A percentile compares a stretch with the other conserved stretches of the same genome.
These are phyloP conservation scores for Caenorhabditis macrosperma DNA, from an alignment of 2,888 invertebrate species.

Conservation along the genomic window DNA sequence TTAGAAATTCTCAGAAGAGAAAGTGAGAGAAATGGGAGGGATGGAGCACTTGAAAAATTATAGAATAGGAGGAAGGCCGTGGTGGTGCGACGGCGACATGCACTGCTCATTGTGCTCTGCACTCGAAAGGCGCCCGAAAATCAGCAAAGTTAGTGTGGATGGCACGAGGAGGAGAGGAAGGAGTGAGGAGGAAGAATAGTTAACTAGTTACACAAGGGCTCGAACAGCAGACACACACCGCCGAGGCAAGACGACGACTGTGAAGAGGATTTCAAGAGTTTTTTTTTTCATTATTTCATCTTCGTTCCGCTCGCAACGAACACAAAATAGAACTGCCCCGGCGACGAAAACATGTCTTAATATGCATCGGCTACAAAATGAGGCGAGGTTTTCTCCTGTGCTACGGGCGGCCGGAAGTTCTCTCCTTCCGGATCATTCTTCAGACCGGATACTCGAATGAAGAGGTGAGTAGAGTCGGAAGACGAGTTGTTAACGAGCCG, in stretches of 20 bases:
- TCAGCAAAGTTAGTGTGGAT: slow-evolving; percentile 28
- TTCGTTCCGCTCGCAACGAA: not conserved
- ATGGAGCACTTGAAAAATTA: not conserved
- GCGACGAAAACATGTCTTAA: slow-evolving; percentile 13
- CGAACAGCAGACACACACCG: not conserved
- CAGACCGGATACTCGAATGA: slow-evolving; percentile 7
- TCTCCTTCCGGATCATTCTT: slow-evolving; percentile 12
- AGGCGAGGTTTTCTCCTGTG: not conserved
- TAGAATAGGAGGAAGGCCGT: not conserved
- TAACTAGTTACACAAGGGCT: slow-evolving; percentile 50
- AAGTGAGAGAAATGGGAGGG: not conserved
- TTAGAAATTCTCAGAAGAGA: not conserved
- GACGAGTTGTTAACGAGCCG: not conserved
- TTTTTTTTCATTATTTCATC: slow-evolving; percentile 52
- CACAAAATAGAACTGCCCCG: not conserved
- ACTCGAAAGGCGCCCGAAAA: slow-evolving; percentile 15
- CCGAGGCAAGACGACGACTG: not conserved
- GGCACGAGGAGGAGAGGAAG: slow-evolving; percentile 15
- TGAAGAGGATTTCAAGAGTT: slow-evolving; percentile 44
- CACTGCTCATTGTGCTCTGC: not conserved
- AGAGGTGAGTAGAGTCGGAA: not conserved
- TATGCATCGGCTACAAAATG: slow-evolving; percentile 21
- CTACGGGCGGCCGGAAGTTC: slow-evolving; percentile 1
- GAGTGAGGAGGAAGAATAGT: slow-evolving; percentile 31
- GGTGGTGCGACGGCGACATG: not conserved